Percentiles rank a stretch among this genome's conserved stretches.
Evolutionary conservation across 2,888 invertebrate genomes (phyloP).

Genomic region (Leucoma salicis): DNA sequence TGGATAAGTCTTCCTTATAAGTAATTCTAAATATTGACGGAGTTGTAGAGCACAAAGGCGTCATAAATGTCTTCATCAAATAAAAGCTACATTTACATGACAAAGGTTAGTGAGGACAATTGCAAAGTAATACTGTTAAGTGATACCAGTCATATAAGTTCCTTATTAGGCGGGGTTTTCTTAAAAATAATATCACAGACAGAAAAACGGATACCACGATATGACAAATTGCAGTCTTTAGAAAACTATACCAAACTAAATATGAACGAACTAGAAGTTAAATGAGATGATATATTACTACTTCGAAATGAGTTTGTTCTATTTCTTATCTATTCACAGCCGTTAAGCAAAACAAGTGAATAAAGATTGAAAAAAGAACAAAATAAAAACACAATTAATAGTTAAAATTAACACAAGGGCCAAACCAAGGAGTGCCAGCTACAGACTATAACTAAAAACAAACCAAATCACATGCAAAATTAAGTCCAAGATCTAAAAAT

Average conservation of each 20-base stretch:
- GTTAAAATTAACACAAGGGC: conserved; percentile 65
- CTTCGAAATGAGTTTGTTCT: conserved; percentile 31
- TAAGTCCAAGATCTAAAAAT: conserved; percentile 61
- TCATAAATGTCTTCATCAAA: conserved; percentile 24
- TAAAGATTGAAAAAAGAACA: conserved; percentile 37
- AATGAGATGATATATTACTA: conserved; percentile 43
- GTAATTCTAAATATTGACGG: conserved; percentile 17
- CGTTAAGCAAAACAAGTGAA: conserved; percentile 15
- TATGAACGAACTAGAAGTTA: conserved; percentile 43
- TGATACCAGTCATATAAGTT: conserved; percentile 25
- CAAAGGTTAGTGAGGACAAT: conserved; percentile 36
- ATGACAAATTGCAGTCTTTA: conserved; percentile 63
- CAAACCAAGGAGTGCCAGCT: conserved; percentile 81
- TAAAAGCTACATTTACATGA: conserved; percentile 18
- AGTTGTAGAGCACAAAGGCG: conserved; percentile 19
- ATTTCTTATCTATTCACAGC: conserved; percentile 34
- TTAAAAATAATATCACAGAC: conserved; percentile 77
- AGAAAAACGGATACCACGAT: conserved; percentile 49
- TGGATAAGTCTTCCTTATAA: conserved; percentile 30
- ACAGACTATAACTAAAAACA: conserved; percentile 64
- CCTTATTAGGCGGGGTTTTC: conserved; percentile 29
- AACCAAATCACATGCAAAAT: conserved; percentile 70
- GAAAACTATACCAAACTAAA: conserved; percentile 44
- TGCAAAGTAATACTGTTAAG: conserved; percentile 37
- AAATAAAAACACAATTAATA: conserved; percentile 41